Conservation (phyloP, 2,888 invertebrate species). For the Euproctis similis region DNA sequence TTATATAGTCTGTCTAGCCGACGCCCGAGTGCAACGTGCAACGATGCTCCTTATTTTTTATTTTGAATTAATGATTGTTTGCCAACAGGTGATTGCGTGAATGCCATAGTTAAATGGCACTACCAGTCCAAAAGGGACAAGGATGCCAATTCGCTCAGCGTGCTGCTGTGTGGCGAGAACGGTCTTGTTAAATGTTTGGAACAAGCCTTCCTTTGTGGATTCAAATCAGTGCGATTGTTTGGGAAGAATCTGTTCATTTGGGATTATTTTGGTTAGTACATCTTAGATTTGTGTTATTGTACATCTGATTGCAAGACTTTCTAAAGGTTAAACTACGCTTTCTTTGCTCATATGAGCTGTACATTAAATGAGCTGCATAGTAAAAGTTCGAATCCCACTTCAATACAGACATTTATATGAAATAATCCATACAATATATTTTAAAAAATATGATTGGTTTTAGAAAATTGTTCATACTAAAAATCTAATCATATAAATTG, state of each 20-base stretch:
- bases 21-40: no score
- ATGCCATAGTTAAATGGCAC: conserved; percentile 97
- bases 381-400: no score
- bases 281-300: no score
- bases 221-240: conserved; percentile 94
- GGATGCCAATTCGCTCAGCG: conserved; percentile 88
- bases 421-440: no score
- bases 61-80: neutral
- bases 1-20: no score
- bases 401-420: no score
- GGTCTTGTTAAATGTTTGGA: conserved; percentile 96
- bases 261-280: conserved; percentile 94
- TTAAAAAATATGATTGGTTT: no score
- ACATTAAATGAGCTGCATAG: no score
- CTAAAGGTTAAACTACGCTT: no score
- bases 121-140: conserved; percentile 91
- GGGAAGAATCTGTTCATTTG: conserved; percentile 96
- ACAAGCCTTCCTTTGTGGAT: conserved; percentile 96
- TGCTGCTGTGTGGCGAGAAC: conserved; percentile 94
- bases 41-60: neutral
- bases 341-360: no score
- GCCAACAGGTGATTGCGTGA: conserved; percentile 92
- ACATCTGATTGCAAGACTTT: no score
- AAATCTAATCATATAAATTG: neutral
- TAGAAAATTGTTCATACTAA: neutral